Base-by-base conservation (phyloP, 2,888 invertebrate genomes). In the Eupithecia vulgata region DNA sequence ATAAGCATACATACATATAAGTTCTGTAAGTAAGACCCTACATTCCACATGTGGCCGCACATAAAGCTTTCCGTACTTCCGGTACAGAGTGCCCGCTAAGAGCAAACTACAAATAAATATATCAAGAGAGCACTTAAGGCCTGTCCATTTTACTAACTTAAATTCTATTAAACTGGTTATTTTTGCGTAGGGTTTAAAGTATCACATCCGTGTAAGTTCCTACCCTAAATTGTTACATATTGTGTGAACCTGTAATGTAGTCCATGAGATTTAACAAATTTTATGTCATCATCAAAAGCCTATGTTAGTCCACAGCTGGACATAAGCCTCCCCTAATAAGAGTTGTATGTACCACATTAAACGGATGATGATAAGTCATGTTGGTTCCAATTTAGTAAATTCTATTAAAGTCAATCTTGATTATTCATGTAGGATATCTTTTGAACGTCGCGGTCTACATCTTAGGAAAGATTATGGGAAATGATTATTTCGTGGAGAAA, bases 101-200 rank as follows among this genome's bases (percentile, higher is more conserved):
- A 86, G 86, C 84, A 79, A 82, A 81, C 80, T 81, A 83, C 83
- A 85, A 83, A 85, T 85, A 85, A 84, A 85, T 85, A 84, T 84
- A 82, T 82, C 82, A 82, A 77, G 79, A 81, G 78, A 83, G 79
- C 85, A 85, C 84, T 85, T 83, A 79, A 81, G 74, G 75, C 68
- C 76, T 76, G 76, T 76, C 76, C 76, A 78, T 81, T 75, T 78
- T 78, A 70, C 72, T 76, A 25, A 25, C 25, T 25, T 57, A 25
- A 57, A 57, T 25, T 13, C 57, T 13, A 13, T 57, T 57, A 5
- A 25, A 79, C 75, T 79, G 5, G 8, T 30, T 30, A 5, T 21
- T 2, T 52, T 52, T 52, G 2, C 10, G 4, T n/a, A 48, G 52
- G 52, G 8, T 10, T 48, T 3, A 7, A 21, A 52, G 10, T 52